phyloP scores from a whole-genome alignment of 2,888 invertebrate genomes.

The Amphiduros pacificus region DNA sequence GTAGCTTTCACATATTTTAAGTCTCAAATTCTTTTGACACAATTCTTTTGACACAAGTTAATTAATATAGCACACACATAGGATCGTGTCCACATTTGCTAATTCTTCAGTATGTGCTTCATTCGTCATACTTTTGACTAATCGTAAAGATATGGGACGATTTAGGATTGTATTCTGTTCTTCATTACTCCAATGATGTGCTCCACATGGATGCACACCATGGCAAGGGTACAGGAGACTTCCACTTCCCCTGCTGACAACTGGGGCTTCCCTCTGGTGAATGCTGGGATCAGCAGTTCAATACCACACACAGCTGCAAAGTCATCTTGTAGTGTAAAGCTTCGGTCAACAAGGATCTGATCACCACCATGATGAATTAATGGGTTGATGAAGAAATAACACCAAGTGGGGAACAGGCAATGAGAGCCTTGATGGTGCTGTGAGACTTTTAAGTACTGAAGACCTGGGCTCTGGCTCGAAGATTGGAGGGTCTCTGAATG shows the following conservation, averaged over 20 bases:
- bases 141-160: conserved; percentile 23
- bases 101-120: background rate
- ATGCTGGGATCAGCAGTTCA: conserved; percentile 27
- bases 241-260: conserved; percentile 30
- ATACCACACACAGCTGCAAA: conserved; percentile 26
- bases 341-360: conserved; percentile 31
- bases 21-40: conserved; percentile 2
- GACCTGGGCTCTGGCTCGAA: background rate
- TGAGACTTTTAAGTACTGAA: background rate
- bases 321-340: conserved; percentile 31
- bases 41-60: background rate
- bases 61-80: background rate
- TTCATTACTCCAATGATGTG: conserved; percentile 32
- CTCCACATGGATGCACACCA: conserved; percentile 31
- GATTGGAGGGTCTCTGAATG: background rate
- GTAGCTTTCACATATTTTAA: no score
- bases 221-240: conserved; percentile 23
- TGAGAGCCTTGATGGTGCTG: background rate
- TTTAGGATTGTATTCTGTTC: conserved; percentile 26
- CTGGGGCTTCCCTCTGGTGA: conserved; percentile 29
- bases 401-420: background rate
- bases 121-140: conserved; percentile 15
- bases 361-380: conserved; percentile 27
- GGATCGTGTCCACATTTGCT: background rate
- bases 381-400: conserved; percentile 14